Evolutionary conservation across 1,140 invertebrate genomes (phyloP).

Genomic region (Aphaenogaster floridana): DNA sequence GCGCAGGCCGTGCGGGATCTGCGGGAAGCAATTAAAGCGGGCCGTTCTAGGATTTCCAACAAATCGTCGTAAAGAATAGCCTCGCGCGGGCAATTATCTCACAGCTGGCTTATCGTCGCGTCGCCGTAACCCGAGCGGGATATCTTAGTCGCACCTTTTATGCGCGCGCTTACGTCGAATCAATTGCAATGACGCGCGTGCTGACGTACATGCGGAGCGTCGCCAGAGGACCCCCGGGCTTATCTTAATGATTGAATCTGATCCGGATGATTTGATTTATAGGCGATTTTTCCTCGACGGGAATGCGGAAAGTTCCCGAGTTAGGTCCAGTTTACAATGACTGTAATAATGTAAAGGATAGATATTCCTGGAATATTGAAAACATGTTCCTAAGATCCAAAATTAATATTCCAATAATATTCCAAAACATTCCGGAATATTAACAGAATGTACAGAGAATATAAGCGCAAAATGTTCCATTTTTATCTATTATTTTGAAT

Average conservation of each 20-base stretch:
- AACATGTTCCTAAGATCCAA: no score
- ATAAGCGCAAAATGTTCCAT: no score
- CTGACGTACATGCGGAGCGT: slow-evolving; percentile 33
- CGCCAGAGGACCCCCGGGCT: background rate
- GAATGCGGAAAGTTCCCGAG: background rate
- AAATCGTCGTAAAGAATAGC: slow-evolving; percentile 10
- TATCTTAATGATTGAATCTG: slow-evolving; percentile 28
- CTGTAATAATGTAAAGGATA: no score
- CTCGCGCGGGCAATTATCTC: background rate
- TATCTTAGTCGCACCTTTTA: slow-evolving; percentile 28
- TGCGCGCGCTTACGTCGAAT: slow-evolving; percentile 20
- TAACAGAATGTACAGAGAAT: no score
- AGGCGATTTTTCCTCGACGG: slow-evolving; percentile 7
- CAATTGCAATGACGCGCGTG: slow-evolving; percentile 41
- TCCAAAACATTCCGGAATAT: no score
- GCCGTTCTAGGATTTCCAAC: slow-evolving; percentile 32
- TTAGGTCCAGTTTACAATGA: no score
- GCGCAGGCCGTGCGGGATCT: background rate
- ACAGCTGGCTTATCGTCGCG: slow-evolving; percentile 27
- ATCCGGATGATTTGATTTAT: slow-evolving; percentile 19
- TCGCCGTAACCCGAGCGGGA: slow-evolving; percentile 21
- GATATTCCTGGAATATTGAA: no score
- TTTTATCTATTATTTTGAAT: no score
- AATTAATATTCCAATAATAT: no score
- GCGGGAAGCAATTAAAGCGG: background rate